Evolutionary conservation across 1,140 invertebrate genomes (phyloP).

Genomic region (Aphaenogaster rudis): DNA sequence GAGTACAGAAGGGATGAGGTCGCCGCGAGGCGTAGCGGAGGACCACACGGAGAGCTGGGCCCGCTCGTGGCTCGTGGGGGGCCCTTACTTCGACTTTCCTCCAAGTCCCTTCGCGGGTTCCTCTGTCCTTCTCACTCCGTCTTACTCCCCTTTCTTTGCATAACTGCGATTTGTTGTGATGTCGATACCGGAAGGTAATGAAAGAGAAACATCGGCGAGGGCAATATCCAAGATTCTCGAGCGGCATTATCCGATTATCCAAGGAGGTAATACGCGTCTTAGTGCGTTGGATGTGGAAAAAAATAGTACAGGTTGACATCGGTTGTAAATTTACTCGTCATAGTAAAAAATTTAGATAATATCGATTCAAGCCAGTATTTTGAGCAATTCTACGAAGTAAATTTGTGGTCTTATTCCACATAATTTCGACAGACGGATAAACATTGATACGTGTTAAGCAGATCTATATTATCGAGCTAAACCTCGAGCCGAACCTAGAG

Average conservation of each 20-base stretch:
- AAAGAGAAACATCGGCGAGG: constrained; percentile 41
- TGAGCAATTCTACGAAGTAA: background rate
- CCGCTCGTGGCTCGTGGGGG: constrained; percentile 81
- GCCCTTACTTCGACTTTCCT: constrained; percentile 79
- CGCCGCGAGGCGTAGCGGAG: constrained; percentile 83
- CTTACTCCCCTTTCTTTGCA: constrained; percentile 51
- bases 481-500: no score
- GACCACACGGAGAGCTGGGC: constrained; percentile 84
- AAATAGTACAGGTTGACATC: background rate
- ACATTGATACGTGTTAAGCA: background rate
- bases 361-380: background rate
- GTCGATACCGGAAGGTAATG: constrained; percentile 63
- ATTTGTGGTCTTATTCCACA: background rate
- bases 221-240: constrained; percentile 38
- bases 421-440: constrained; percentile 36
- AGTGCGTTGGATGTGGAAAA: background rate
- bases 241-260: constrained; percentile 28
- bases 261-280: background rate
- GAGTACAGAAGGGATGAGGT: constrained; percentile 83
- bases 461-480: no score
- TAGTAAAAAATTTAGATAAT: background rate
- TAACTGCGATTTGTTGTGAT: constrained; percentile 49
- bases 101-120: constrained; percentile 59
- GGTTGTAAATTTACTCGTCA: background rate
- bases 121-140: constrained; percentile 42